Evolutionary conservation across 2,888 invertebrate species (phyloP).

Genomic region (Eurois occulta): DNA sequence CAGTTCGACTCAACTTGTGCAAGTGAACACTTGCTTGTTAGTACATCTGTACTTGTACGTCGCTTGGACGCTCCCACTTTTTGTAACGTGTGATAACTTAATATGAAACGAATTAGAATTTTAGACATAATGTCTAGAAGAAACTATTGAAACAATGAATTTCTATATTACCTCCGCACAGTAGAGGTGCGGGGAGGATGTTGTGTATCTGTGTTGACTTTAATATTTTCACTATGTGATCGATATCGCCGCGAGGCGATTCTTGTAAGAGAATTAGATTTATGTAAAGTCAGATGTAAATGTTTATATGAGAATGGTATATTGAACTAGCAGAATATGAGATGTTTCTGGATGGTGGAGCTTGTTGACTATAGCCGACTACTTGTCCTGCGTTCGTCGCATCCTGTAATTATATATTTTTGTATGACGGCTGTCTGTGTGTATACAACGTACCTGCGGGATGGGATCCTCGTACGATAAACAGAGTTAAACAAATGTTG

Average conservation of each 20-base stretch:
- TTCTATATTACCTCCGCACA: constrained; percentile 54
- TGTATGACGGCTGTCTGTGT: constrained; percentile 75
- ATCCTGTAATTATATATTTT: constrained; percentile 75
- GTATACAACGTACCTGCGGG: constrained; percentile 76
- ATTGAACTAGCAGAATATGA: constrained; percentile 64
- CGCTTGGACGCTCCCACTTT: constrained; percentile 59
- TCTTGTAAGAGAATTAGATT: constrained; percentile 55
- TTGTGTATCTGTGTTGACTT: constrained; percentile 61
- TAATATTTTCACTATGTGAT: constrained; percentile 62
- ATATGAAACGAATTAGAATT: constrained; percentile 69
- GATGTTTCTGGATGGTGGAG: constrained; percentile 47
- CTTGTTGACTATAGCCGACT: constrained; percentile 63
- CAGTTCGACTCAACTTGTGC: constrained; percentile 24
- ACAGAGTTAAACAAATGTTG: constrained; percentile 89
- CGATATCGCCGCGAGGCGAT: constrained; percentile 52
- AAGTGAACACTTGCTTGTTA: constrained; percentile 41
- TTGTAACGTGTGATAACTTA: constrained; percentile 68
- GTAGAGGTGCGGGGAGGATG: constrained; percentile 48
- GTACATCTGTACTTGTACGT: constrained; percentile 53
- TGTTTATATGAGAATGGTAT: constrained; percentile 64
- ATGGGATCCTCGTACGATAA: constrained; percentile 86
- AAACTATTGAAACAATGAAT: constrained; percentile 64
- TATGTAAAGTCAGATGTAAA: constrained; percentile 61
- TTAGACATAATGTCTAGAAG: constrained; percentile 49
- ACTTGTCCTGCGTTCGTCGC: constrained; percentile 63